These are phyloP conservation scores for Hystrix cristata DNA, from an alignment of 2,113 vertebrate species.

Conservation along the genomic window DNA sequence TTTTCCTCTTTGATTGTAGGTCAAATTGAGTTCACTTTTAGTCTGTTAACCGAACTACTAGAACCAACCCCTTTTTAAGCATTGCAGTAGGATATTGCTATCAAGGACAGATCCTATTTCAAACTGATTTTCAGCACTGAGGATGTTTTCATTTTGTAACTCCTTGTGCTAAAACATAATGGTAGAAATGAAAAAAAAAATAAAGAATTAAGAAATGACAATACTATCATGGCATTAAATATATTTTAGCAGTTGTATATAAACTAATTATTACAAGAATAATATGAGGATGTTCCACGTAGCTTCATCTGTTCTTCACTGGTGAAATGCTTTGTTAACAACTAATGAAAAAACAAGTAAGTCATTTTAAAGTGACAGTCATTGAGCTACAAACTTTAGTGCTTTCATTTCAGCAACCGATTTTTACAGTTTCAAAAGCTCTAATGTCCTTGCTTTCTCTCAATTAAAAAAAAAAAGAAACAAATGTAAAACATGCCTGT, in stretches of 20 bases:
- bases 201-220: neutral
- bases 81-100: neutral
- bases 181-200: neutral
- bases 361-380: constrained; percentile 72
- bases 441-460: neutral
- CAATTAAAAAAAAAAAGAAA: neutral
- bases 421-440: neutral
- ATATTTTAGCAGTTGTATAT: neutral
- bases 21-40: neutral
- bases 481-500: neutral
- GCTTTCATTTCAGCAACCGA: constrained; percentile 51
- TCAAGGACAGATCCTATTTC: neutral
- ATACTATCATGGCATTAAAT: neutral
- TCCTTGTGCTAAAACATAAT: neutral
- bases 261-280: constrained; percentile 52
- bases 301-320: constrained; percentile 67
- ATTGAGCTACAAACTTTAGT: constrained; percentile 54
- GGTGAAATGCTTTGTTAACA: constrained; percentile 77
- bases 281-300: neutral
- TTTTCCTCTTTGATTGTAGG: neutral
- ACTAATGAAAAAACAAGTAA: constrained; percentile 74
- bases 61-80: neutral
- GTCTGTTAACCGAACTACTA: neutral
- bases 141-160: neutral
- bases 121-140: neutral